Conservation (phyloP, 2,888 invertebrate genomes). For the Tenthredo distinguenda region DNA sequence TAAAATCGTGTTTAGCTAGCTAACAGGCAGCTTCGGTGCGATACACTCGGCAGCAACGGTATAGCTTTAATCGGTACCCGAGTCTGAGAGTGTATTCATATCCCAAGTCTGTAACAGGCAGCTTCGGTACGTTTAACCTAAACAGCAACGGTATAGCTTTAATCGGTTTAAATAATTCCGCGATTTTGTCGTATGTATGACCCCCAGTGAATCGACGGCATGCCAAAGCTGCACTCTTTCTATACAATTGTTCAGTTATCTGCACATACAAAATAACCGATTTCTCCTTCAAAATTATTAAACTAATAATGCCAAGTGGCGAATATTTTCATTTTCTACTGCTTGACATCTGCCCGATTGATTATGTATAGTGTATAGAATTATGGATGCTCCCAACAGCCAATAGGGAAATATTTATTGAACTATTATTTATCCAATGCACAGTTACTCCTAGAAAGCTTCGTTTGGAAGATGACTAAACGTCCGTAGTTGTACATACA, state of each 20-base stretch:
- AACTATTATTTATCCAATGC: background rate
- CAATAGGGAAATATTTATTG: background rate
- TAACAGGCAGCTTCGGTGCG: too few relatives aligned
- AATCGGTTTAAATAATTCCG: background rate
- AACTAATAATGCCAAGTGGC: background rate
- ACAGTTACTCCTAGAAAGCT: background rate
- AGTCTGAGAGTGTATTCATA: too few relatives aligned
- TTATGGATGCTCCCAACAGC: too few relatives aligned
- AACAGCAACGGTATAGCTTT: too few relatives aligned
- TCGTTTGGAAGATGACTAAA: background rate
- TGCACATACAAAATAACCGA: background rate
- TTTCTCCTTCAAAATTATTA: background rate
- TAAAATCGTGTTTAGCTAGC: too few relatives aligned
- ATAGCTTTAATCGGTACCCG: too few relatives aligned
- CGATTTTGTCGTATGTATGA: constrained; percentile 9
- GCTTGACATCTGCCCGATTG: too few relatives aligned
- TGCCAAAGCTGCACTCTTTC: background rate
- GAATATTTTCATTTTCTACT: too few relatives aligned
- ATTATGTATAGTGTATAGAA: too few relatives aligned
- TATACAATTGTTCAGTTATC: background rate
- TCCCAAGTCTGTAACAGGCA: too few relatives aligned
- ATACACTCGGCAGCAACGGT: too few relatives aligned
- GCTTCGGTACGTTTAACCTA: too few relatives aligned
- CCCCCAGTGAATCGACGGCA: constrained; percentile 21
- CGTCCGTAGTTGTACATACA: constrained; percentile 15